phyloP scores from a whole-genome alignment of 2,113 vertebrate species.

The Tangachromis dhanisi region DNA sequence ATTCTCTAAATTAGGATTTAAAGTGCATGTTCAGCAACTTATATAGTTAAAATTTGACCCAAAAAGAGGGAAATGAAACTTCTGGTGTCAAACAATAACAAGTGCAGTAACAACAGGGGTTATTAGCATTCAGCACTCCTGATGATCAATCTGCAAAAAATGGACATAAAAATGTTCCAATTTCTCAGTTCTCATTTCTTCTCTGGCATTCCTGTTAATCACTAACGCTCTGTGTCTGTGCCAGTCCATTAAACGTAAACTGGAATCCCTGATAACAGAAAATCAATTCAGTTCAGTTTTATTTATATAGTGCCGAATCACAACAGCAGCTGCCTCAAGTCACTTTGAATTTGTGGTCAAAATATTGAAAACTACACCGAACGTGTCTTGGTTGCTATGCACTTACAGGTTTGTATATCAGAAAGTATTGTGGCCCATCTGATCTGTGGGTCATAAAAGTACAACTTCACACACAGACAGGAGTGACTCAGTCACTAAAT shows the following conservation, averaged over 20 bases:
- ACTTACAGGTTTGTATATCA: not conserved
- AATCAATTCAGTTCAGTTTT: not conserved
- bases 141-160: not conserved
- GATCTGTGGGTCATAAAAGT: not conserved
- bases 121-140: slow-evolving; percentile 6
- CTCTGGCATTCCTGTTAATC: not conserved
- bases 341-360: not conserved
- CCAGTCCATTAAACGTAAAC: not conserved
- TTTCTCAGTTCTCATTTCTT: not conserved
- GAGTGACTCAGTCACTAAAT: not conserved
- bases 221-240: not conserved
- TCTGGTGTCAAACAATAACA: not conserved
- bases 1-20: not conserved
- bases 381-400: not conserved
- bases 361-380: not conserved
- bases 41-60: not conserved
- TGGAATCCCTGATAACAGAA: not conserved
- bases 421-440: not conserved
- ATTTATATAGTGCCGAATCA: not conserved
- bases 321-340: not conserved
- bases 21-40: not conserved
- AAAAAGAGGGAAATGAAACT: not conserved
- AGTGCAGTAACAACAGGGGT: not conserved
- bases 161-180: not conserved
- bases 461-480: not conserved